These are phyloP conservation scores for Bambusicola thoracicus DNA, from an alignment of 2,113 vertebrate species.

Conservation along the genomic window DNA sequence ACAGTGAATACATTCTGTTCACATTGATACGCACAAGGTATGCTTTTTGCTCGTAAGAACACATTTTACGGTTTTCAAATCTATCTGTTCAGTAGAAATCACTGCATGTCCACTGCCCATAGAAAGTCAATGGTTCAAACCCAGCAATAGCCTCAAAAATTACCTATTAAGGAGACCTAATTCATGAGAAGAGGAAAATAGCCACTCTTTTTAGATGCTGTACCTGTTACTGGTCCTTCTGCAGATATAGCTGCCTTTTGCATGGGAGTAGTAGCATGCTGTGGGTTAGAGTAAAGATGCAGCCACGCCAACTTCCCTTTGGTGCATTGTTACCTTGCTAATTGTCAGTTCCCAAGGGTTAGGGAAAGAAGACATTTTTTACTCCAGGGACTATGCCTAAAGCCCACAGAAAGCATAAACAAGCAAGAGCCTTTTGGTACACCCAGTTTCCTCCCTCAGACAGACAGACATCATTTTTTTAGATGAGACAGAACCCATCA, in stretches of 20 bases:
- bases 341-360: background rate
- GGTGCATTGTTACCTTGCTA: background rate
- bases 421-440: background rate
- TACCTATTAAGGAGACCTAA: background rate
- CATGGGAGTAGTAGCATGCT: background rate
- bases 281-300: background rate
- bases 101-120: background rate
- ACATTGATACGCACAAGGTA: background rate
- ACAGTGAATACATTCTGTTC: background rate
- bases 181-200: background rate
- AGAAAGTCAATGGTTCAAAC: background rate
- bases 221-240: background rate
- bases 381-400: background rate
- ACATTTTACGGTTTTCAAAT: background rate
- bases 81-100: background rate
- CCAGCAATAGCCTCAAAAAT: background rate
- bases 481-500: background rate
- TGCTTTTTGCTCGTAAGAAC: background rate
- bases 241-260: background rate
- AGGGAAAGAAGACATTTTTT: background rate
- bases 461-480: conserved; percentile 13
- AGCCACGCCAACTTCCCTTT: background rate
- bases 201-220: background rate
- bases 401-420: conserved; percentile 14
- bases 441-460: background rate